These are phyloP conservation scores for Agelaius tricolor DNA, from an alignment of 2,113 vertebrate species.

Conservation along the genomic window DNA sequence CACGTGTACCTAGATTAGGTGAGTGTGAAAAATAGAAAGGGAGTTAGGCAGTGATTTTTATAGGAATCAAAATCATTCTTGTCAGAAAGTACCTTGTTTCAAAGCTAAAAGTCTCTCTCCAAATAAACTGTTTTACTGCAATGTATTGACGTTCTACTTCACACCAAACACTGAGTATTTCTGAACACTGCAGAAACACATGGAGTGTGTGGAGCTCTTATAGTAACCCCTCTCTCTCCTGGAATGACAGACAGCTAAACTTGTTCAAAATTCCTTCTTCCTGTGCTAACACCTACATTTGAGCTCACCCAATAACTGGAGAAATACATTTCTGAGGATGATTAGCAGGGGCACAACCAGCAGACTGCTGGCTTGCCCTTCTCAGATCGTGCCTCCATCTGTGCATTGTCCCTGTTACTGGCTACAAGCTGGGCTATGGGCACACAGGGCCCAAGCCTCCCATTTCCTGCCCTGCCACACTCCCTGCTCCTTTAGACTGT, in stretches of 20 bases:
- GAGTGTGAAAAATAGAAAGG: background rate
- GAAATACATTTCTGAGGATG: accelerated
- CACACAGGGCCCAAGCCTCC: background rate
- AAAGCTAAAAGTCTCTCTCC: background rate
- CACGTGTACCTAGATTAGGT: accelerated
- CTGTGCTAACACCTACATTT: background rate
- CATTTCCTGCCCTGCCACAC: background rate
- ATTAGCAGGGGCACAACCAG: background rate
- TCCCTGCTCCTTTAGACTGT: background rate
- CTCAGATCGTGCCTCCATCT: background rate
- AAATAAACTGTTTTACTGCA: background rate
- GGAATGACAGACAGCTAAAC: background rate
- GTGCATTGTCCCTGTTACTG: background rate
- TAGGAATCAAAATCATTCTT: background rate
- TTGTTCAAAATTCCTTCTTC: background rate
- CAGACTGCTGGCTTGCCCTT: background rate
- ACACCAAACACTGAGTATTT: background rate
- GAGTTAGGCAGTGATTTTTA: background rate
- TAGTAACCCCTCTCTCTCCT: background rate
- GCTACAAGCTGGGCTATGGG: background rate
- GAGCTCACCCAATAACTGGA: background rate
- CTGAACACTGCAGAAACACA: background rate
- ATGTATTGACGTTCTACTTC: background rate
- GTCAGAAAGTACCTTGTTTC: background rate
- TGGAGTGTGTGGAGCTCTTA: background rate